phyloP scores from a whole-genome alignment of 2,113 vertebrate species.

The Stercorarius parasiticus region DNA sequence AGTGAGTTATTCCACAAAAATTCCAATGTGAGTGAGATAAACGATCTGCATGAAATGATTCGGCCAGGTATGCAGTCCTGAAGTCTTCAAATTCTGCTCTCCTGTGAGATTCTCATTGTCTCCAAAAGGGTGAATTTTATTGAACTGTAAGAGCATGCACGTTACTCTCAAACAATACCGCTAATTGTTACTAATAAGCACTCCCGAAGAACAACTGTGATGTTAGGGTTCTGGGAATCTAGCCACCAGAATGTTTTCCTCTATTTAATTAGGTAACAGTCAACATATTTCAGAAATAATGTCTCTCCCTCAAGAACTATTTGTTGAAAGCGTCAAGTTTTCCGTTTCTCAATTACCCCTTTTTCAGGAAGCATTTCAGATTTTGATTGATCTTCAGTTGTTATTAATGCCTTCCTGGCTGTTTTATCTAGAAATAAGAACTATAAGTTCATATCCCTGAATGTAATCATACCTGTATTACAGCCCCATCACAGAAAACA shows the following conservation, averaged over 20 bases:
- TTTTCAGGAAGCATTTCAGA: background rate
- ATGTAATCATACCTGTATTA: background rate
- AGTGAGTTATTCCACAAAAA: background rate
- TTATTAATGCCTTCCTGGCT: background rate
- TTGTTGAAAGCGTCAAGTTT: background rate
- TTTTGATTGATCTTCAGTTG: constrained; percentile 1
- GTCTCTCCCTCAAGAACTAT: background rate
- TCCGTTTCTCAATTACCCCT: constrained; percentile 11
- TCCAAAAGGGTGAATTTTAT: background rate
- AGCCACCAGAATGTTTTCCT: background rate
- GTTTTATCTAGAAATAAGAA: background rate
- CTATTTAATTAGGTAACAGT: background rate
- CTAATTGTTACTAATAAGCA: background rate
- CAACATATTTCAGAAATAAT: background rate
- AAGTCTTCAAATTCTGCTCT: background rate
- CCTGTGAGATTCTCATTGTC: background rate
- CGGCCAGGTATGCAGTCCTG: background rate
- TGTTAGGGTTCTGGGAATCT: background rate
- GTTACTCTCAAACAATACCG: accelerated
- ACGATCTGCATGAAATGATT: accelerated
- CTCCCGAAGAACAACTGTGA: background rate
- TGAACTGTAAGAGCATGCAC: background rate
- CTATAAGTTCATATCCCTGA: background rate
- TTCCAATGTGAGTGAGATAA: accelerated
- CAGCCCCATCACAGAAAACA: background rate